Percentiles rank a stretch among this genome's conserved stretches.
Conservation (phyloP, 2,888 invertebrate genomes). For the Cephus pygmeus region DNA sequence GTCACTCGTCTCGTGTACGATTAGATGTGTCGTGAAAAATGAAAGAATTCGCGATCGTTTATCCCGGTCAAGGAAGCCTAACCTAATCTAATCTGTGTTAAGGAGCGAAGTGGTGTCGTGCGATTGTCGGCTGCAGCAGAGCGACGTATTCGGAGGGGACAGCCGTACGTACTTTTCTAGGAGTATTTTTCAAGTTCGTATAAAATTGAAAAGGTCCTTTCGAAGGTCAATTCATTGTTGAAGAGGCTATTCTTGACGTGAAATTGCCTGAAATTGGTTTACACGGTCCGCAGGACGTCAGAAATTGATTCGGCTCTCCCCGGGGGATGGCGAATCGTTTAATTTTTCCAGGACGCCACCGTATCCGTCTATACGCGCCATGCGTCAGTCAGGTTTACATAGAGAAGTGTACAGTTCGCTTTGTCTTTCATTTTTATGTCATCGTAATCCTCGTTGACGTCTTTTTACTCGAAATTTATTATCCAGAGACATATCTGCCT, state of each 20-base stretch:
- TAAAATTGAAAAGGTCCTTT: conserved; percentile 62
- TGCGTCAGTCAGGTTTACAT: not conserved
- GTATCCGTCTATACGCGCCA: conserved; percentile 11
- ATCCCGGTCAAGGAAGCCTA: conserved; percentile 31
- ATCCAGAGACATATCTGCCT: not conserved
- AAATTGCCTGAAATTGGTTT: conserved; percentile 67
- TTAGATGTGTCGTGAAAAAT: not conserved
- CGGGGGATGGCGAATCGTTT: conserved; percentile 45
- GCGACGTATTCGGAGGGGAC: conserved; percentile 28
- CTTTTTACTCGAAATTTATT: not conserved
- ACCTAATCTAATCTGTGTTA: conserved; percentile 41
- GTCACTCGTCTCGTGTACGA: not conserved
- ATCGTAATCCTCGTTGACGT: not conserved
- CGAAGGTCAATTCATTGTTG: conserved; percentile 61
- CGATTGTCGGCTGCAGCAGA: conserved; percentile 13
- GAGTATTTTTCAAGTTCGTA: conserved; percentile 49
- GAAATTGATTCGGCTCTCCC: conserved; percentile 60
- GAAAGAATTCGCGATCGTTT: not conserved
- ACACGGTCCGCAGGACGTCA: conserved; percentile 54
- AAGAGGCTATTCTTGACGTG: conserved; percentile 65
- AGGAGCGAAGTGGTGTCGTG: not conserved
- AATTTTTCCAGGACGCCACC: conserved; percentile 36
- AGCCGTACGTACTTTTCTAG: conserved; percentile 21
- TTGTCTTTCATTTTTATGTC: not conserved
- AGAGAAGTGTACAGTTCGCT: not conserved